Base-by-base conservation (phyloP, 2,113 vertebrate species). In the Percopsis transmontana region DNA sequence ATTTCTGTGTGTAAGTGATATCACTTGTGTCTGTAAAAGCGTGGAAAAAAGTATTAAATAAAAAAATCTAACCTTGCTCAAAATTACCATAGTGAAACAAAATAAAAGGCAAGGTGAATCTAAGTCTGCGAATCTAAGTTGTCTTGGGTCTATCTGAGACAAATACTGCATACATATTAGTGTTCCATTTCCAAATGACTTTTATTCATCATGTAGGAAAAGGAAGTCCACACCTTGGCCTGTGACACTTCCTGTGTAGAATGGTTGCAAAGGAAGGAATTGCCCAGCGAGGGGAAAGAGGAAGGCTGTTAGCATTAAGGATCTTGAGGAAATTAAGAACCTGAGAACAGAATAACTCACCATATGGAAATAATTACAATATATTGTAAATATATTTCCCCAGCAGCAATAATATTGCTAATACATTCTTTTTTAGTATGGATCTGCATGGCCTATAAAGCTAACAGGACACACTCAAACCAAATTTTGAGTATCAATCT, bases 221-320 rank as follows among this genome's bases (percentile, higher is more conserved):
- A 55, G 65, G 64, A 81, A 69, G 40, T 8, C 4, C 60, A 12
- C 15, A 2, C 19, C n/a, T 71, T 62, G 65, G 54, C 53, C 61
- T 39, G 41, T 15, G 57, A 64, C 66, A 70, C 63, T 79, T 88
- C 67, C 76, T 76, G 64, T 72, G 39, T 53, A 15, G 20, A n/a
- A 47, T 18, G 57, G 2, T 11, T 50, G 19, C 62, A 60, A 16
- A 42, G 20, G 70, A 39, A 75, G 64, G 72, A 79, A 57, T 51
- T 58, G 38, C 3, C 11, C 41, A 21, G 19, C 54, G 24, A 68
- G 23, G 10, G 47, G n/a, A 54, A 42, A 53, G 14, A 66, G 54
- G 63, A 61, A 68, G 11, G 52, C 24, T n/a, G 40, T 47, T 60
- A 16, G 48, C 39, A 9, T 21, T 13, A 39, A 24, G 19, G 33